Percentiles rank a stretch among this genome's conserved stretches.
Evolutionary conservation across 2,113 vertebrate genomes (phyloP).

Genomic region (zebrafish (Danio rerio)): DNA sequence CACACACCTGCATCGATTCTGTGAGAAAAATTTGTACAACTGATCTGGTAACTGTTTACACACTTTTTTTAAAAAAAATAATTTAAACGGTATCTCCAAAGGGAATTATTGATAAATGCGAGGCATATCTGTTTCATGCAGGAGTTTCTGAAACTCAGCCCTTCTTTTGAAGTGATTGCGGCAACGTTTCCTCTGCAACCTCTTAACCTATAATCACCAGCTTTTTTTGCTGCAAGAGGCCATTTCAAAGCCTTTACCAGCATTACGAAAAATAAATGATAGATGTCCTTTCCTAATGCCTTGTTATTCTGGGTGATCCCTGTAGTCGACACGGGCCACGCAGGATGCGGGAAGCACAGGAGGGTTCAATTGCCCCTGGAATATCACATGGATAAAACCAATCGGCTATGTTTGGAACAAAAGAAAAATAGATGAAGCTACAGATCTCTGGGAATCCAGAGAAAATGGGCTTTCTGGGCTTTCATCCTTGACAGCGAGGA

Average conservation of each 20-base stretch:
- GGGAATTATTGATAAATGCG: background rate
- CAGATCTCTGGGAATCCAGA: slow-evolving; percentile 13
- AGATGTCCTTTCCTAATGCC: background rate
- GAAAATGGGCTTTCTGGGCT: slow-evolving; percentile 20
- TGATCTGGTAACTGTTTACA: background rate
- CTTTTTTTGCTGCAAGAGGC: background rate
- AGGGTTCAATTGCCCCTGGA: background rate
- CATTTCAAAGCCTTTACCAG: background rate
- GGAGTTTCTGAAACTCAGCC: background rate
- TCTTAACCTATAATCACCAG: background rate
- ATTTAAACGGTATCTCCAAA: background rate
- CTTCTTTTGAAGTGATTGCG: slow-evolving; percentile 4
- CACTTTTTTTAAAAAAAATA: background rate
- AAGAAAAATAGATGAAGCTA: slow-evolving; percentile 17
- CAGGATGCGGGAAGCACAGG: background rate
- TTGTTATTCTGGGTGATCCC: background rate
- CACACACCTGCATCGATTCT: no score
- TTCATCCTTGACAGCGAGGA: slow-evolving; percentile 10
- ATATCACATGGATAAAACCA: background rate
- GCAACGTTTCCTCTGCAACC: slow-evolving; percentile 13
- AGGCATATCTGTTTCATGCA: background rate
- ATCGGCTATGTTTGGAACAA: slow-evolving; percentile 30
- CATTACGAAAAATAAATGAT: slow-evolving; percentile 17
- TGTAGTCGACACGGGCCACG: background rate
- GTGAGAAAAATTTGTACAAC: no score